phyloP scores from a whole-genome alignment of 2,113 vertebrate species.

The Lophochroa leadbeateri region DNA sequence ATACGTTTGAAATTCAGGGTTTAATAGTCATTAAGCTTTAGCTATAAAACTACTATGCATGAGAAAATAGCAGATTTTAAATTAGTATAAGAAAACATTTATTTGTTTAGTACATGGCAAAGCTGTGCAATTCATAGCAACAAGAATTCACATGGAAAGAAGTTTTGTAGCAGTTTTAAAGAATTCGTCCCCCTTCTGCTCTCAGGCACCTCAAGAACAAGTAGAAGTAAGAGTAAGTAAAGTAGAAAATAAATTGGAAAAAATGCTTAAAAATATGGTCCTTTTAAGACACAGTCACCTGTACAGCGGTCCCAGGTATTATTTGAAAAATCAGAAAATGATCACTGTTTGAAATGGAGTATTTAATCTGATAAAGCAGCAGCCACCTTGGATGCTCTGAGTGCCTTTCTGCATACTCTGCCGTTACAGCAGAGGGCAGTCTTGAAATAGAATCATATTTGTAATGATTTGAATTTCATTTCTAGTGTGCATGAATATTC shows the following conservation, averaged over 20 bases:
- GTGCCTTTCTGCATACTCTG: neutral
- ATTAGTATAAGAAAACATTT: neutral
- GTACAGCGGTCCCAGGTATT: neutral
- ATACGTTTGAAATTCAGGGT: neutral
- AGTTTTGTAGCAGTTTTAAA: neutral
- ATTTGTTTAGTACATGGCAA: neutral
- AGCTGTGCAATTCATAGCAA: neutral
- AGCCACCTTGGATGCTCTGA: neutral
- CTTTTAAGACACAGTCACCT: neutral
- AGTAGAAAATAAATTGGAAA: slow-evolving; percentile 26
- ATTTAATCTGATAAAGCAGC: neutral
- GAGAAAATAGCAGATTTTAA: neutral
- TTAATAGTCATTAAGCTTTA: neutral
- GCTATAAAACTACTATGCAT: neutral
- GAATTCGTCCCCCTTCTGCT: slow-evolving; percentile 4
- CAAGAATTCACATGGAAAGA: neutral
- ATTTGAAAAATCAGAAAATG: slow-evolving; percentile 1
- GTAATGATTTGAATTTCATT: slow-evolving; percentile 15
- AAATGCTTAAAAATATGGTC: neutral
- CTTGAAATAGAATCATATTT: slow-evolving; percentile 27
- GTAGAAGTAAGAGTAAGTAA: slow-evolving; percentile 6
- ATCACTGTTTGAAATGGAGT: neutral
- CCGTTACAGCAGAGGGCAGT: slow-evolving; percentile 37
- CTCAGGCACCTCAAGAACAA: slow-evolving; percentile 18
- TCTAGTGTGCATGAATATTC: neutral